A percentile compares a stretch with the other conserved stretches of the same genome.
These are phyloP conservation scores for Chloroceryle amazona DNA, from an alignment of 2,797 vertebrate genomes.

Conservation along the genomic window DNA sequence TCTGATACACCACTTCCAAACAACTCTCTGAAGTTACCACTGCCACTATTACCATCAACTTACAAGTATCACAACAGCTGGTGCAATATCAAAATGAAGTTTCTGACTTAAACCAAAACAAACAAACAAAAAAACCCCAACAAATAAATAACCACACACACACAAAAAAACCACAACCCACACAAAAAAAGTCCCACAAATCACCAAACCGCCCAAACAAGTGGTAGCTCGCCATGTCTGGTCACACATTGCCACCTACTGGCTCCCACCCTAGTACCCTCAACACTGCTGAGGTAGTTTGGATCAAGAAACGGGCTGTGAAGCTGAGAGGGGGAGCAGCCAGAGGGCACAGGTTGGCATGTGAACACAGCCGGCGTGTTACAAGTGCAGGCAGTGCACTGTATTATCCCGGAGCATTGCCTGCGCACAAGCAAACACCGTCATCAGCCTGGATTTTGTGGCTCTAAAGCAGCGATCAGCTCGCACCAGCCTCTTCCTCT, in stretches of 20 bases:
- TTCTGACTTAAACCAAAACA: neutral
- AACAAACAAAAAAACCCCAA: accelerated
- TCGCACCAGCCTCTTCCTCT: neutral
- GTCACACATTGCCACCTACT: conserved; percentile 72
- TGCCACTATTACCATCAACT: neutral
- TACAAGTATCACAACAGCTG: neutral
- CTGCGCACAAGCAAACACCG: accelerated
- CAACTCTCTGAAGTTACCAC: neutral
- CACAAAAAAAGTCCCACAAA: neutral
- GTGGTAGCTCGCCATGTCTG: neutral
- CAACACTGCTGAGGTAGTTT: neutral
- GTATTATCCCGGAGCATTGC: accelerated
- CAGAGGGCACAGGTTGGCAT: neutral
- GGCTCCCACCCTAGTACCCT: neutral
- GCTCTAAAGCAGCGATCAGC: neutral
- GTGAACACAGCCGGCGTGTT: accelerated
- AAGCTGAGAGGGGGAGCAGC: neutral
- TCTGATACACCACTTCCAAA: neutral
- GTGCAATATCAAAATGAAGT: neutral
- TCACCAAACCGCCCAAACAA: accelerated
- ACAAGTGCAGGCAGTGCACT: neutral
- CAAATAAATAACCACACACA: too few species aligned
- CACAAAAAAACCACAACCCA: neutral
- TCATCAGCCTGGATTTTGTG: neutral
- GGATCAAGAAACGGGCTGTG: neutral